A percentile compares a stretch with the other conserved stretches of the same genome.
phyloP scores from a whole-genome alignment of 2,888 invertebrate species.

The Dione vanillae region DNA sequence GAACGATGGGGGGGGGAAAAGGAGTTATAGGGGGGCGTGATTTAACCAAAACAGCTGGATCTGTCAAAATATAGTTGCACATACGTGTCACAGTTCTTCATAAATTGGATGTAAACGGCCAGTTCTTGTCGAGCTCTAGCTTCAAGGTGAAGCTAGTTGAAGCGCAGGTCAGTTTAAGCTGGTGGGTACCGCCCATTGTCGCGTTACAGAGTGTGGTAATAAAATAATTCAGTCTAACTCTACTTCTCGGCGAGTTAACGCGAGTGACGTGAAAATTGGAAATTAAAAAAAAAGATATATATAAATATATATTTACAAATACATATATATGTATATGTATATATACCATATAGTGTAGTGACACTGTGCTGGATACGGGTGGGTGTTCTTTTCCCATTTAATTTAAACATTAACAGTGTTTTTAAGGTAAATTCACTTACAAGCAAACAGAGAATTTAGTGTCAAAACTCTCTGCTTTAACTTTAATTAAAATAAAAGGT shows the following conservation, averaged over 20 bases:
- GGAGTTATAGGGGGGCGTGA: slow-evolving; percentile 8
- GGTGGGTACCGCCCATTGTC: slow-evolving; percentile 71
- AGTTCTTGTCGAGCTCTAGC: slow-evolving; percentile 48
- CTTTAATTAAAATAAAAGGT: too few species aligned
- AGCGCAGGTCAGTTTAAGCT: slow-evolving; percentile 44
- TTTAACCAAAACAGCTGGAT: neutral
- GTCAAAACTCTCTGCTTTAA: too few species aligned
- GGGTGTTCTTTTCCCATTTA: slow-evolving; percentile 4
- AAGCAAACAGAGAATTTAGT: too few species aligned
- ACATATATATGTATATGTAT: slow-evolving; percentile 6
- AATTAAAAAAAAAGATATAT: neutral
- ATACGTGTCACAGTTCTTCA: slow-evolving; percentile 5
- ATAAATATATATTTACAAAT: neutral
- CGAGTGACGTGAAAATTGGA: slow-evolving; percentile 39
- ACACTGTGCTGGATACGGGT: slow-evolving; percentile 19
- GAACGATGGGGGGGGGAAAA: too few species aligned
- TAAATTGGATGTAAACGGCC: slow-evolving; percentile 52
- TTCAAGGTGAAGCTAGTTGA: slow-evolving; percentile 20
- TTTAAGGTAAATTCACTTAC: neutral
- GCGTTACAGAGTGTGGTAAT: slow-evolving; percentile 76
- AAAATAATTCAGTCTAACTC: slow-evolving; percentile 80
- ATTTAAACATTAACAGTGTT: neutral
- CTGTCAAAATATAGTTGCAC: slow-evolving; percentile 10
- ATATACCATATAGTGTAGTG: slow-evolving; percentile 14
- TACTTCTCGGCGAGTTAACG: slow-evolving; percentile 55